These are phyloP conservation scores for Pristionchus fissidentatus DNA, from an alignment of 2,888 invertebrate species.

Conservation along the genomic window DNA sequence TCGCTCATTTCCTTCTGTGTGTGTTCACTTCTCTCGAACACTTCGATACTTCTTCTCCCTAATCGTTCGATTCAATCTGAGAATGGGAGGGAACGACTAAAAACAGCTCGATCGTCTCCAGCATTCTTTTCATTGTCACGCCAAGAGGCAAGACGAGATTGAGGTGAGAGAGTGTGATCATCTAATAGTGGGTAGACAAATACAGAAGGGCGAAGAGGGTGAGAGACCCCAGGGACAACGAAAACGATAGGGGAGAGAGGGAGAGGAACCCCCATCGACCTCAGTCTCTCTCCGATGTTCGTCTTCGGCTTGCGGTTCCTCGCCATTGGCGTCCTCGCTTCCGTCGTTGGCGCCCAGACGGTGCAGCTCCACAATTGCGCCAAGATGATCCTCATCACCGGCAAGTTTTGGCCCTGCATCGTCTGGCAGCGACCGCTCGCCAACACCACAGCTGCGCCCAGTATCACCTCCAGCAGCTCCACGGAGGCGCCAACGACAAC, in stretches of 20 bases:
- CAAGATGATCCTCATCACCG: constrained; percentile 44
- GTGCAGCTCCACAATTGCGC: constrained; percentile 30
- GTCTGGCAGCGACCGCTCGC: constrained; percentile 14
- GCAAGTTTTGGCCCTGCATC: constrained; percentile 39
- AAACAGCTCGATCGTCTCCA: neutral
- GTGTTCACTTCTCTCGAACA: neutral
- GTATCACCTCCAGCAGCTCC: neutral
- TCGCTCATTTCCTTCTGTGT: neutral
- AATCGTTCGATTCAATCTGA: neutral
- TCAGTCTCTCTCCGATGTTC: neutral
- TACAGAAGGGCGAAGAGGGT: constrained; percentile 24
- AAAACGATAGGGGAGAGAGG: constrained; percentile 16
- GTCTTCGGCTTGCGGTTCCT: neutral
- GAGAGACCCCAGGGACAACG: neutral
- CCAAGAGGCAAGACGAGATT: constrained; percentile 27
- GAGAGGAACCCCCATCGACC: neutral
- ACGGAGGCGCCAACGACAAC: neutral
- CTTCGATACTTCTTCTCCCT: neutral
- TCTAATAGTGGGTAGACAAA: constrained; percentile 41
- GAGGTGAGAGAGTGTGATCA: constrained; percentile 4
- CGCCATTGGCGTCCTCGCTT: neutral
- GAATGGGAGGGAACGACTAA: neutral
- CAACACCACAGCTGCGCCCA: neutral
- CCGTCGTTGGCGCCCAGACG: neutral
- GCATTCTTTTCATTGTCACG: constrained; percentile 26